Base-by-base conservation (phyloP, 2,797 vertebrate species). In the Uromys caudimaculatus region DNA sequence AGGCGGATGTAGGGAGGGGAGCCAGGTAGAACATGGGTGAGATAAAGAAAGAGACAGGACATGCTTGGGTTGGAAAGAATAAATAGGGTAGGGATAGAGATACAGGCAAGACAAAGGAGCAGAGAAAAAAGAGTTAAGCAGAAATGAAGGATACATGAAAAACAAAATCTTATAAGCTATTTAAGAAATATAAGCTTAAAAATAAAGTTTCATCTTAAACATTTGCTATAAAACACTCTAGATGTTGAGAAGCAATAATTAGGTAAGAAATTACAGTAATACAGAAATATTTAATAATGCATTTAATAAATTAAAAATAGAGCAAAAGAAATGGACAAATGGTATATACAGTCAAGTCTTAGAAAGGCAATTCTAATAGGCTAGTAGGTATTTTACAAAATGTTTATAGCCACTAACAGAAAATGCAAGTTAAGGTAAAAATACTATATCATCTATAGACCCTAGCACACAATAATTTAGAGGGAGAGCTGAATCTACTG, bases 341-440 rank as follows among this genome's bases (percentile, higher is more conserved):
- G 0, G 1, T 41, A 0, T 73, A 6, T 38, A 71, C 1, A 89
- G 16, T 1, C 50, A 97, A 95, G 41, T 58, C 29, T 79, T 89
- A 83, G 41, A 62, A 58, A 27, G 62, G 8, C 52, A 91, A 90
- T 35, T 92, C 23, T 50, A 91, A 91, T 44, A 77, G 76, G 2
- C 14, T 12, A 27, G 7, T 24, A 21, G 6, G 6, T 88, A 77
- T 85, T 95, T 78, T 67, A 83, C 64, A 86, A 95, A 47, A 58
- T 64, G 29, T n/a, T 60, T 81, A 32, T 87, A 71, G 10, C 23
- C 17, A 50, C 7, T 73, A 76, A 58, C 24, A 84, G 2, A 91
- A 93, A 90, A 95, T 85, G 44, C 16, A 95, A 93, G 91, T 75
- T 75, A 64, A 94, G 41, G 86, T 82, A 52, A 92, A 90, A 89